Conservation (phyloP, 2,797 vertebrate species). For the Champsocephalus esox region DNA sequence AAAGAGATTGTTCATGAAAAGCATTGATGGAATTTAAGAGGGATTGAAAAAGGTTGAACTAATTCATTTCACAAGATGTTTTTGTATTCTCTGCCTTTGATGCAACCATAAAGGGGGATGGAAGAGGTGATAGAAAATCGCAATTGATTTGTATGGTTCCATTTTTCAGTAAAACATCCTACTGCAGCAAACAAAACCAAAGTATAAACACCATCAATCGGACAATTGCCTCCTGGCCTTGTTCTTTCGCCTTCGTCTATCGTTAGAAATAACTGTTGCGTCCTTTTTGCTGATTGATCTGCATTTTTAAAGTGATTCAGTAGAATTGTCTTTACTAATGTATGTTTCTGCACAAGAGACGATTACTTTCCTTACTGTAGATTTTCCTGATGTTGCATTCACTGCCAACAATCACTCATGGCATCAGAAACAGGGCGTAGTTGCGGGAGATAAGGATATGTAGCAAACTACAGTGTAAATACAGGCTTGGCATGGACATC, state of each 20-base stretch:
- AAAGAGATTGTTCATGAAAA: conserved; percentile 62
- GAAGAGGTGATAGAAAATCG: conserved; percentile 49
- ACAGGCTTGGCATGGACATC: not conserved
- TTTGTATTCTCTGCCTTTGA: conserved; percentile 51
- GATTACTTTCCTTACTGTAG: not conserved
- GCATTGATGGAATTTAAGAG: conserved; percentile 43
- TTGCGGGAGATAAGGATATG: not conserved
- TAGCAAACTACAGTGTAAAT: not conserved
- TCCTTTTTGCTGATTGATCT: conserved; percentile 18
- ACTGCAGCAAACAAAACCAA: conserved; percentile 47
- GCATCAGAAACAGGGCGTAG: not conserved
- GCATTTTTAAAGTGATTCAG: conserved; percentile 12
- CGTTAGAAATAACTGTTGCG: not conserved
- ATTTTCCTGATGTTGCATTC: not conserved
- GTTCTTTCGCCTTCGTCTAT: conserved; percentile 15
- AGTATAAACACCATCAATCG: conserved; percentile 35
- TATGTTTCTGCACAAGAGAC: not conserved
- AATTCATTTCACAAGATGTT: conserved; percentile 59
- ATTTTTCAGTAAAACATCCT: conserved; percentile 50
- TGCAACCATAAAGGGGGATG: conserved; percentile 35
- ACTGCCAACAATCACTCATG: not conserved
- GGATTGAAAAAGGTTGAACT: conserved; percentile 52
- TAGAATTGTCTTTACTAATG: not conserved
- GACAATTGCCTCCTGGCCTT: conserved; percentile 39
- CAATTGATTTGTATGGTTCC: conserved; percentile 44